Evolutionary conservation across 2,797 vertebrate species (phyloP).

Genomic region (Galagoides demidoff): DNA sequence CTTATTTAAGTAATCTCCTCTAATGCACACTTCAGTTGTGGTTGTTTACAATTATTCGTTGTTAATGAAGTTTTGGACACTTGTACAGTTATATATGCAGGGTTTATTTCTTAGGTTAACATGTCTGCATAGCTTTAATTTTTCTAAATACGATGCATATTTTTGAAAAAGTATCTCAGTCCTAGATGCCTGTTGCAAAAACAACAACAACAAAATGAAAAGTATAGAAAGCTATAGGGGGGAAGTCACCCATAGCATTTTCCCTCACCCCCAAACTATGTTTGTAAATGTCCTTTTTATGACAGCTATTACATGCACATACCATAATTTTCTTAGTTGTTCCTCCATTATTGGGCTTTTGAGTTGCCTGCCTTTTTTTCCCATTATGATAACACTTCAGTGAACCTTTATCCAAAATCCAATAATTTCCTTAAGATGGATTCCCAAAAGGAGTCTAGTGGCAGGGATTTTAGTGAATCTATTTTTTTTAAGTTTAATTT

Average conservation of each 20-base stretch:
- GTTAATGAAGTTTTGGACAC: conserved; percentile 37
- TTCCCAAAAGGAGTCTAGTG: conserved; percentile 15
- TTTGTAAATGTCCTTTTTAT: conserved; percentile 27
- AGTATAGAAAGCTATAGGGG: background rate
- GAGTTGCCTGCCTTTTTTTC: background rate
- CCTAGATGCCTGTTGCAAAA: background rate
- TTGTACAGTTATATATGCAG: background rate
- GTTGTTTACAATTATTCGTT: background rate
- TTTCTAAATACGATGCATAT: conserved; percentile 35
- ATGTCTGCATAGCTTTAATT: conserved; percentile 29
- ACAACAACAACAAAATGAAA: background rate
- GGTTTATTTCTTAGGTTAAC: conserved; percentile 20
- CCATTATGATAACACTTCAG: background rate
- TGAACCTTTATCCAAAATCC: conserved; percentile 31
- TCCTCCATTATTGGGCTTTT: background rate
- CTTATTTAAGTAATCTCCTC: background rate
- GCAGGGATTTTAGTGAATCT: conserved; percentile 23
- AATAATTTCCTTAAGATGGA: conserved; percentile 18
- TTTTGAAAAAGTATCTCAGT: background rate
- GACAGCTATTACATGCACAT: background rate
- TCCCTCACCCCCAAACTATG: background rate
- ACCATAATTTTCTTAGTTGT: background rate
- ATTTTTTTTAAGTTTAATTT: conserved; percentile 55
- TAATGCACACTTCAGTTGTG: background rate
- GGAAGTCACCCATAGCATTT: background rate